Base-by-base conservation (phyloP, 2,797 vertebrate genomes). In the Chromis chromis region DNA sequence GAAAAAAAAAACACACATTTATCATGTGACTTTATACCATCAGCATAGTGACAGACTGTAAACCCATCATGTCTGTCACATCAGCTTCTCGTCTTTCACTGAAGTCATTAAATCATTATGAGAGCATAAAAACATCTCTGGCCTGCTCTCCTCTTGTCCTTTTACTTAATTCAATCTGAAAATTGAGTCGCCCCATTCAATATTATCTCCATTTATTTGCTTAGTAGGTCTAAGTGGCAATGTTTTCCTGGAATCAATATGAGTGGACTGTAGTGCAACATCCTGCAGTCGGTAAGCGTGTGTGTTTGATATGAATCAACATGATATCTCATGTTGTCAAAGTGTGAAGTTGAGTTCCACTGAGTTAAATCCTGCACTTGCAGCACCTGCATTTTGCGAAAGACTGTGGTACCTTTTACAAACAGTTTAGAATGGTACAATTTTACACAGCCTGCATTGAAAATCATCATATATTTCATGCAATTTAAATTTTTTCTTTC, bases 141-240 rank as follows among this genome's bases (percentile, higher is more conserved):
- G 25, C 78, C 55, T 2, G 1, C 24, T 79, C 76, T 77, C 49
- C 53, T 79, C 79, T 61, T 28, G 69, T 86, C 39, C 50, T 83
- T 48, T 19, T 60, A 50, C 81, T 77, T 88, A 86, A 92, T 90
- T 78, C 53, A 84, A 79, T 91, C 80, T 84, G 74, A 44, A 87
- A 68, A 91, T 87, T 74, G 75, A 91, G 82, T 88, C 62, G 1
- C 69, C 73, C n/a, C 62, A 60, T 89, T 90, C 78, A 86, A 65
- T 76, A 79, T 87, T 70, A 76, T 74, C 58, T 83, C 59, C 46
- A 79, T 82, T 81, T 78, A 81, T 86, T 77, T 61, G 75, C 56
- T 83, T 64, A 59, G 71, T 70, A 73, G 49, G 53, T 67, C 65
- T 81, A 73, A 85, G 78, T 66, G 28, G 75, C 52, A 65, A 40